These are phyloP conservation scores for Drosophila anomelani DNA, from an alignment of 2,888 invertebrate species.

Conservation along the genomic window DNA sequence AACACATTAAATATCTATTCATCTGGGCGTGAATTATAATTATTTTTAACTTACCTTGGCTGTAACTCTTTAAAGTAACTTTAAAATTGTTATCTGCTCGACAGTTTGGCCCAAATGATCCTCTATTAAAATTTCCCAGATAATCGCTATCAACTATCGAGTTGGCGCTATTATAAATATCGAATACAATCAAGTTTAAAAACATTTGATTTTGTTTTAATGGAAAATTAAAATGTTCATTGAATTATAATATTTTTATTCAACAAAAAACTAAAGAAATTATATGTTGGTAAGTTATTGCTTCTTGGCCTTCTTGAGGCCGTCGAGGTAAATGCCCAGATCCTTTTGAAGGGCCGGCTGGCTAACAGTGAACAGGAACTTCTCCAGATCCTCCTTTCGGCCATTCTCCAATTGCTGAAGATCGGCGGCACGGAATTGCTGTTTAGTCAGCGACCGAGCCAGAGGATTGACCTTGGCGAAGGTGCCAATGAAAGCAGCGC, in stretches of 20 bases:
- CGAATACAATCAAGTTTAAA: slow-evolving; percentile 16
- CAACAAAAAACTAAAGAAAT: too few species aligned
- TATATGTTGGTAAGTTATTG: slow-evolving; percentile 11
- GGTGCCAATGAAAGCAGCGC: too few species aligned
- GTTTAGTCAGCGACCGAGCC: too few species aligned
- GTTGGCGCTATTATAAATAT: background rate
- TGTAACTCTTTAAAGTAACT: background rate
- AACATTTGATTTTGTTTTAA: too few species aligned
- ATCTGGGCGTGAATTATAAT: too few species aligned
- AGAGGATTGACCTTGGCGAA: too few species aligned
- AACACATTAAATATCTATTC: background rate
- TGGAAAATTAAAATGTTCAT: too few species aligned
- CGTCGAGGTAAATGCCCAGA: slow-evolving; percentile 89
- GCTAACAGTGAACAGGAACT: slow-evolving; percentile 87
- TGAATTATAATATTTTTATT: background rate
- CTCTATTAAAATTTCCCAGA: slow-evolving; percentile 5
- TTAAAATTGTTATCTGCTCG: slow-evolving; percentile 2
- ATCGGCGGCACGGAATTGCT: too few species aligned
- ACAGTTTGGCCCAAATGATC: slow-evolving; percentile 8
- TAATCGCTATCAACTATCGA: slow-evolving; percentile 12
- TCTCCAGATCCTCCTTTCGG: slow-evolving; percentile 88
- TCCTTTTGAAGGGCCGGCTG: slow-evolving; percentile 90
- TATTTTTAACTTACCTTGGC: background rate
- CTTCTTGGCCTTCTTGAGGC: slow-evolving; percentile 86
- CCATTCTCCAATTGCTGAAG: slow-evolving; percentile 83